Base-by-base conservation (phyloP, 2,888 invertebrate species). In the Orchesellides sinensis region DNA sequence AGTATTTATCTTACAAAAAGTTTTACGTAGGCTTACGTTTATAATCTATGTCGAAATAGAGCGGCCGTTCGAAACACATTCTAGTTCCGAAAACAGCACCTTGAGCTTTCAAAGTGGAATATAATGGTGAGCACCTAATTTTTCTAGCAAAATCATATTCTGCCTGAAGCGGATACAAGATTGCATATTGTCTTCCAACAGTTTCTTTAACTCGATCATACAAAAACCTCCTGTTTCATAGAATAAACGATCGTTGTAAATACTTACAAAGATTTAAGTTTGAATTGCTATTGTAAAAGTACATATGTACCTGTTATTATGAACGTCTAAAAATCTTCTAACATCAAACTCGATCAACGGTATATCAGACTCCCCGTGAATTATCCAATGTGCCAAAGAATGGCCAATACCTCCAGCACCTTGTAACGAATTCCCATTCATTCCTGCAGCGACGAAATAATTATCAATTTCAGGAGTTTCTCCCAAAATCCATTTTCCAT, bases 391-490 rank as follows among this genome's bases (percentile, higher is more conserved):
- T 19, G 83, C 83, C 0, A 83, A 19, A 6, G 83, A 83, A 92
- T 92, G 17, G n/a, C 94, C 94, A 66, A 94, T 92, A 2, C 94
- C 94, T 78, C 94, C 94, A 59, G 93, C 93, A n/a, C 93, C 93
- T 89, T 93, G 93, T 54, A 94, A 90, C 10, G 94, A 93, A 89
- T 93, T 93, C 14, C 91, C 89, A 90, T 93, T 93, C 93, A 94
- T 93, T 27, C 94, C 94, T 81, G 93, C 93, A 61, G 93, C 94
- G n/a, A 94, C 93, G 90, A 92, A 94, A 89, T 94, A 94, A 89
- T 94, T 94, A 83, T 92, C 92, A 14, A 94, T 92, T 91, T 94
- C 93, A 1, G 94, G 92, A 29, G 93, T 92, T 90, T 93, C 93
- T 29, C 94, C 94, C 12, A 94, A 89, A 88, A 94, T 92, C 93